A percentile compares a stretch with the other conserved stretches of the same genome.
Conservation (phyloP, 2,113 vertebrate species). For the Sminthopsis crassicaudata region DNA sequence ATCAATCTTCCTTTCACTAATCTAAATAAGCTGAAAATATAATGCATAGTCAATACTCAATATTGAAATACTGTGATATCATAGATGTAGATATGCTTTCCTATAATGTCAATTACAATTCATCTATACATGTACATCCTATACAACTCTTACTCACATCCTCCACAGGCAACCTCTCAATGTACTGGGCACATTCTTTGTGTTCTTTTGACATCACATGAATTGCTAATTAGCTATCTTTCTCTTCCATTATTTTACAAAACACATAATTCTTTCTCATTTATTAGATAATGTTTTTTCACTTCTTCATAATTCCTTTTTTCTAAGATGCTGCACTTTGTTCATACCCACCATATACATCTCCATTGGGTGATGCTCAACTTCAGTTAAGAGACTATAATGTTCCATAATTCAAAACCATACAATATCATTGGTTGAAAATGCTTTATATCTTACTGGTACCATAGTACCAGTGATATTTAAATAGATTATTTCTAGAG, state of each 20-base stretch:
- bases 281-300: background rate
- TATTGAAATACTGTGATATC: background rate
- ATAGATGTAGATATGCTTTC: background rate
- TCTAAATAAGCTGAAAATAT: background rate
- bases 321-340: background rate
- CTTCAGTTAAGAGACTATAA: background rate
- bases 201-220: background rate
- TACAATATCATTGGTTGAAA: background rate
- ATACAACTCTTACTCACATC: background rate
- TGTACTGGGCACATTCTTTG: background rate
- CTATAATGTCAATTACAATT: background rate
- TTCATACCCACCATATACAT: background rate
- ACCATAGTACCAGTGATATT: background rate
- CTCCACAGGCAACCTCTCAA: background rate
- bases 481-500: background rate
- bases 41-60: background rate
- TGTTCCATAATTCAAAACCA: background rate
- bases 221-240: background rate
- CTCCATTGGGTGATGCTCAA: background rate
- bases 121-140: background rate
- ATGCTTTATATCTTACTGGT: background rate
- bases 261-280: background rate
- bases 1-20: background rate
- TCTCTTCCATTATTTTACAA: background rate
- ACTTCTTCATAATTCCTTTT: background rate